These are phyloP conservation scores for Drosophila vallismaia DNA, from an alignment of 2,888 invertebrate genomes.

Conservation along the genomic window DNA sequence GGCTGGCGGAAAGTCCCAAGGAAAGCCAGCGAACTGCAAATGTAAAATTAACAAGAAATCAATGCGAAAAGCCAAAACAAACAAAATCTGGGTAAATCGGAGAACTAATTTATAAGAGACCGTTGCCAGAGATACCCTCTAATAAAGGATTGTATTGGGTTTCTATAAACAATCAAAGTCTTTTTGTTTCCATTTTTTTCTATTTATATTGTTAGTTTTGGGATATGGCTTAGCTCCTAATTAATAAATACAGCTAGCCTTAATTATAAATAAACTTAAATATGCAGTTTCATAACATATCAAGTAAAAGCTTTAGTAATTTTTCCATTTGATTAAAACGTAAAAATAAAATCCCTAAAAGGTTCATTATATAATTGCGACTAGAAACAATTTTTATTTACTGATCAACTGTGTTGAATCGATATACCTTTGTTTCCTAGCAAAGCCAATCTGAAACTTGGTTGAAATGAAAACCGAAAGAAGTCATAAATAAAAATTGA, in stretches of 20 bases:
- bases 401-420: not conserved
- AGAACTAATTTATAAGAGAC: not conserved
- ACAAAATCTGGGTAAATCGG: slow-evolving; percentile 30
- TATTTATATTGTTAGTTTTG: too few relatives aligned
- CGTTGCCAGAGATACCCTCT: slow-evolving; percentile 12
- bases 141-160: not conserved
- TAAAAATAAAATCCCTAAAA: too few relatives aligned
- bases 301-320: too few relatives aligned
- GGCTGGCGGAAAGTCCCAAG: slow-evolving; percentile 29
- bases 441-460: slow-evolving; percentile 31
- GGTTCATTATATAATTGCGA: not conserved
- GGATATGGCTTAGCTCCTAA: too few relatives aligned
- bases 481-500: slow-evolving; percentile 63
- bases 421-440: slow-evolving; percentile 4
- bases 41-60: slow-evolving; percentile 79
- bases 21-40: slow-evolving; percentile 74
- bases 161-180: not conserved
- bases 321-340: too few relatives aligned
- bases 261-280: too few relatives aligned
- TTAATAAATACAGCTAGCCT: too few relatives aligned
- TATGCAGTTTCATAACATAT: too few relatives aligned
- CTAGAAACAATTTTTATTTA: not conserved
- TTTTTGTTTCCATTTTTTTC: not conserved
- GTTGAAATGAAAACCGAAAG: slow-evolving; percentile 50
- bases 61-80: slow-evolving; percentile 59